phyloP scores from a whole-genome alignment of 1,140 invertebrate species.

The Eueides isabella region DNA sequence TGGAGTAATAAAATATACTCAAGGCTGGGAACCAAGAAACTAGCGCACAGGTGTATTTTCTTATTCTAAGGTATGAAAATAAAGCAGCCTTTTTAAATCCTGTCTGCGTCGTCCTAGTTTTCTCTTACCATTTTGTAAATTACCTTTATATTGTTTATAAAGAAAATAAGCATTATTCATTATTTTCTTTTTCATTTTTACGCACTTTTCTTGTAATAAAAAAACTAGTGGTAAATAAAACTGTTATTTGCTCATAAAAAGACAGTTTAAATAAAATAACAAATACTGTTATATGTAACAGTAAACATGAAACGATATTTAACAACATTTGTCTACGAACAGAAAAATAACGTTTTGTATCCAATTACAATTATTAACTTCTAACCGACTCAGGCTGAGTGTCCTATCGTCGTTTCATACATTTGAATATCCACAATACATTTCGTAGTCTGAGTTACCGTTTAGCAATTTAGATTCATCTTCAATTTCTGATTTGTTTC shows the following conservation, averaged over 20 bases:
- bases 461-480: neutral
- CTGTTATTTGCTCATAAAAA: neutral
- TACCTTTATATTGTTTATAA: slow-evolving; percentile 9
- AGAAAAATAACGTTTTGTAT: neutral
- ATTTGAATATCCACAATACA: slow-evolving; percentile 8
- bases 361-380: slow-evolving; percentile 9
- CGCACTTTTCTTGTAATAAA: neutral
- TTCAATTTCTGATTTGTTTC: slow-evolving; percentile 9
- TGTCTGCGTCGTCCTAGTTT: slow-evolving; percentile 9
- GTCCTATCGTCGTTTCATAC: neutral
- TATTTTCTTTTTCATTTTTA: neutral
- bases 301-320: no score
- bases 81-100: slow-evolving; percentile 14
- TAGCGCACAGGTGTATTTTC: slow-evolving; percentile 9
- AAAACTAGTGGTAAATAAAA: neutral
- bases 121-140: slow-evolving; percentile 12
- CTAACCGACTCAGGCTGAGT: neutral
- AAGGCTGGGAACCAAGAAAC: slow-evolving; percentile 10
- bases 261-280: no score
- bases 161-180: slow-evolving; percentile 10
- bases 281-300: no score
- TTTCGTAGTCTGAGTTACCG: neutral
- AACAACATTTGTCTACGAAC: no score
- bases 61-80: slow-evolving; percentile 12
- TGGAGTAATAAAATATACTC: slow-evolving; percentile 6